Percentiles rank a stretch among this genome's conserved stretches.
These are phyloP conservation scores for Atopsyche davidsoni DNA, from an alignment of 1,140 invertebrate species.

Conservation along the genomic window DNA sequence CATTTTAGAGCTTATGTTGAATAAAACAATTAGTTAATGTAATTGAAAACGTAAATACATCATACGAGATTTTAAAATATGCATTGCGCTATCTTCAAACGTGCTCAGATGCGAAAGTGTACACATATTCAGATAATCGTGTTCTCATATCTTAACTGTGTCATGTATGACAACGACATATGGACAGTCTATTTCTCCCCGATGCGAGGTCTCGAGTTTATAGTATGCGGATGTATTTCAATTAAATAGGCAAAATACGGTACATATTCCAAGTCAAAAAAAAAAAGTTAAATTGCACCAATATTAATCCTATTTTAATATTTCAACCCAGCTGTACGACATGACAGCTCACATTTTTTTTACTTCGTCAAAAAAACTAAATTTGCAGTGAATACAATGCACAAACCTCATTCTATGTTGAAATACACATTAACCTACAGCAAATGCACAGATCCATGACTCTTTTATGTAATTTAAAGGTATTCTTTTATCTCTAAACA, in stretches of 20 bases:
- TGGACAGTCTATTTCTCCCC: background rate
- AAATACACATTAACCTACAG: slow-evolving; percentile 11
- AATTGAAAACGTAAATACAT: too few relatives aligned
- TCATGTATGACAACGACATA: slow-evolving; percentile 4
- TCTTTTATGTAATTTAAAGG: slow-evolving; percentile 6
- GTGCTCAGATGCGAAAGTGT: too few relatives aligned
- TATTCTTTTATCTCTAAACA: slow-evolving; percentile 16
- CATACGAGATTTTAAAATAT: too few relatives aligned
- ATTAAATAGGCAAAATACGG: too few relatives aligned
- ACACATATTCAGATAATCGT: too few relatives aligned
- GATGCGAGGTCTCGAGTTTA: background rate
- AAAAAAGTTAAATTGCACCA: background rate
- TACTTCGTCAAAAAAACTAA: slow-evolving; percentile 12
- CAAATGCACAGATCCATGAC: slow-evolving; percentile 19
- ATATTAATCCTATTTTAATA: background rate
- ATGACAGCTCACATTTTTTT: slow-evolving; percentile 20
- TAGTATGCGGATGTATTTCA: background rate
- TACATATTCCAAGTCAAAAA: too few relatives aligned
- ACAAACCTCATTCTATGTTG: slow-evolving; percentile 12
- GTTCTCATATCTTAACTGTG: slow-evolving; percentile 1
- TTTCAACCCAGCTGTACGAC: slow-evolving; percentile 14
- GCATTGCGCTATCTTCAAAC: too few relatives aligned
- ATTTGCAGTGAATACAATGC: background rate
- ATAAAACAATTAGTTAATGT: too few relatives aligned
- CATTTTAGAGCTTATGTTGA: too few relatives aligned